Percentiles rank a stretch among this genome's conserved stretches.
These are phyloP conservation scores for Sebastes taczanowskii DNA, from an alignment of 2,797 vertebrate genomes.

Conservation along the genomic window DNA sequence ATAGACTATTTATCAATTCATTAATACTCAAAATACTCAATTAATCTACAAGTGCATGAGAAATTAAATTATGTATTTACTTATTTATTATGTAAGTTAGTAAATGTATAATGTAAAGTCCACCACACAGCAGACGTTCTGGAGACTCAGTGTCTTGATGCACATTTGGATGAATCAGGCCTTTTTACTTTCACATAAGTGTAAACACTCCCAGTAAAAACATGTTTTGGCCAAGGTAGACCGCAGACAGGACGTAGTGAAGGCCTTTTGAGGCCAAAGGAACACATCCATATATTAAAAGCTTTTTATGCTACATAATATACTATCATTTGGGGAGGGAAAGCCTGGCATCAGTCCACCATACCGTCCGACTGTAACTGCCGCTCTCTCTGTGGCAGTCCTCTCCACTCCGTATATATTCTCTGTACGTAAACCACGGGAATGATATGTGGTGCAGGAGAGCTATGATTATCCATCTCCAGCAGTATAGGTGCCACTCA, in stretches of 20 bases:
- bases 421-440: conserved; percentile 39
- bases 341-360: conserved; percentile 8
- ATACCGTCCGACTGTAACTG: conserved; percentile 1
- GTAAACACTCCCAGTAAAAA: conserved; percentile 2
- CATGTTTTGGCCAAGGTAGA: neutral
- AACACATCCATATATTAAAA: conserved; percentile 6
- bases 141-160: no score
- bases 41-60: no score
- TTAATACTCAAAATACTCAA: no score
- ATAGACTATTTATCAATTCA: no score
- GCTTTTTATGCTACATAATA: conserved; percentile 17
- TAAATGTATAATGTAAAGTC: no score
- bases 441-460: conserved; percentile 37
- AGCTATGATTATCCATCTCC: conserved; percentile 53
- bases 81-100: no score
- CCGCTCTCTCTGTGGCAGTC: conserved; percentile 5
- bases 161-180: neutral
- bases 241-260: neutral
- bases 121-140: no score
- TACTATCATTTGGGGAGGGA: conserved; percentile 7
- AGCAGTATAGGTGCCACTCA: conserved; percentile 44
- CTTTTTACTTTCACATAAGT: neutral
- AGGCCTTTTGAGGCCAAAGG: neutral
- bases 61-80: no score
- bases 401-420: conserved; percentile 19